phyloP scores from a whole-genome alignment of 2,888 invertebrate species.

The Cryptocheilus praepositus region DNA sequence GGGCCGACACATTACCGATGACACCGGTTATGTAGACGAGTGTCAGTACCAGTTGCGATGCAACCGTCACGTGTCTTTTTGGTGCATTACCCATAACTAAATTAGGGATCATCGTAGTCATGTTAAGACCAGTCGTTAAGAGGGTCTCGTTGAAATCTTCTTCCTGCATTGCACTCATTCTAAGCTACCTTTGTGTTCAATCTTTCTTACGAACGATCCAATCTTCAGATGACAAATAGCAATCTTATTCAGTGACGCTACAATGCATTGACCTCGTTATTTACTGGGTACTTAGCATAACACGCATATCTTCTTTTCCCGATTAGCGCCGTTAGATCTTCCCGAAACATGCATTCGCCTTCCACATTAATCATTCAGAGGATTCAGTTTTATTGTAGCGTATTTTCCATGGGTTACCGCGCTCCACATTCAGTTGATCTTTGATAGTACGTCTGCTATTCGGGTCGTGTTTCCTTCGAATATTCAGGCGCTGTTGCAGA shows the following conservation, averaged over 20 bases:
- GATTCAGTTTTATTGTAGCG: too few species aligned
- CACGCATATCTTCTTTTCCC: too few species aligned
- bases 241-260: conserved; percentile 15
- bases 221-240: background rate
- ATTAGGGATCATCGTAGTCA: conserved; percentile 35
- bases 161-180: conserved; percentile 12
- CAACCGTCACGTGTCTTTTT: conserved; percentile 59
- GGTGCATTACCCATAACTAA: conserved; percentile 21
- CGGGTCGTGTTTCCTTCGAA: too few species aligned
- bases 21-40: conserved; percentile 82
- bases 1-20: conserved; percentile 85
- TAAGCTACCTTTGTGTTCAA: background rate
- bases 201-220: conserved; percentile 2
- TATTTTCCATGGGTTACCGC: too few species aligned
- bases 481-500: conserved; percentile 35
- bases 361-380: too few species aligned
- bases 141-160: conserved; percentile 48
- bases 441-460: too few species aligned
- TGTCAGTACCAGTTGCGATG: conserved; percentile 74
- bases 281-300: conserved; percentile 19
- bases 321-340: too few species aligned
- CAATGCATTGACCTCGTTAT: conserved; percentile 33
- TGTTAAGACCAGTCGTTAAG: conserved; percentile 28
- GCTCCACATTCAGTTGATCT: too few species aligned
- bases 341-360: too few species aligned